Evolutionary conservation across 2,113 vertebrate species (phyloP).

Genomic region (Glaucidium brasilianum): DNA sequence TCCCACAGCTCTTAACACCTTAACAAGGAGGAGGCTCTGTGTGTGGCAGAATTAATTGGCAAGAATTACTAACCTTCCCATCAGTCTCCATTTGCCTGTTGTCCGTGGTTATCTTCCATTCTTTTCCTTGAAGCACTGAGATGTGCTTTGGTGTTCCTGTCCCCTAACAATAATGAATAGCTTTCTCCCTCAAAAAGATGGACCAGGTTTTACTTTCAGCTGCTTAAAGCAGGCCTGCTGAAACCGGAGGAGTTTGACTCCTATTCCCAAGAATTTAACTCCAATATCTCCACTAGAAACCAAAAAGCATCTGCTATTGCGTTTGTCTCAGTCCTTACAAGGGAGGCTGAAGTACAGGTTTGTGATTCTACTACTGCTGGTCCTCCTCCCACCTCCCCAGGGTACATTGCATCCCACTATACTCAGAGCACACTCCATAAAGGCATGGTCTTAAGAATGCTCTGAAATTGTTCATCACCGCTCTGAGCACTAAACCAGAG

Average conservation of each 20-base stretch:
- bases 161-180: not conserved
- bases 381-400: not conserved
- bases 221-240: not conserved
- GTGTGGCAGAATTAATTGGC: not conserved
- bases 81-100: not conserved
- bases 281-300: not conserved
- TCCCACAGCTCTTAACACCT: not conserved
- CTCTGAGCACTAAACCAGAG: not conserved
- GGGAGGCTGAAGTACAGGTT: not conserved
- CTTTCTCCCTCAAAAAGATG: not conserved
- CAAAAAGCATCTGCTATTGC: not conserved
- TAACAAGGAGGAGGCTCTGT: not conserved
- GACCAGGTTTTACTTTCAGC: not conserved
- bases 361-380: not conserved
- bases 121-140: not conserved
- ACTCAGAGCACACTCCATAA: not conserved
- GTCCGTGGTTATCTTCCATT: not conserved
- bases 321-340: not conserved
- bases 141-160: not conserved
- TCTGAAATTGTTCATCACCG: not conserved
- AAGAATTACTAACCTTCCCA: not conserved
- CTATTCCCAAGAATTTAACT: not conserved
- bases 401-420: accelerated
- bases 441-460: not conserved
- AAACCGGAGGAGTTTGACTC: not conserved